These are phyloP conservation scores for Falco naumanni DNA, from an alignment of 2,797 vertebrate species.

Conservation along the genomic window DNA sequence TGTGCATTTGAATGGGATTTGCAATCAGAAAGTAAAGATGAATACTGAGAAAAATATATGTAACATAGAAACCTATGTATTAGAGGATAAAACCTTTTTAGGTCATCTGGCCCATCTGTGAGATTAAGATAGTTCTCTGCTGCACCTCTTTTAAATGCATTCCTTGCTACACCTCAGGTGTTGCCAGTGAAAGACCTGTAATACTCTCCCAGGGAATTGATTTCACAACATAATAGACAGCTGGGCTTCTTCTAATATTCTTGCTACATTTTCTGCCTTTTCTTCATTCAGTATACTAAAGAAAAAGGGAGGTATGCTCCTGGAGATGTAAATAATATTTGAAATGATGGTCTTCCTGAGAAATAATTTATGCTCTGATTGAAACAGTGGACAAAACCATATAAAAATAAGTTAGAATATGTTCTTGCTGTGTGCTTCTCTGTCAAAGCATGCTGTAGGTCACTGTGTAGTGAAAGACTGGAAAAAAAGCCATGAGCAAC, in stretches of 20 bases:
- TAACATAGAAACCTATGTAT: neutral
- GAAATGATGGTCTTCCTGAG: neutral
- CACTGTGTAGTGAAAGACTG: neutral
- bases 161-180: neutral
- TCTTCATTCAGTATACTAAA: neutral
- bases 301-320: neutral
- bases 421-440: neutral
- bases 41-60: neutral
- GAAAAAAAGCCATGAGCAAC: neutral
- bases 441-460: neutral
- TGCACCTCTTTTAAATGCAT: neutral
- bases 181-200: neutral
- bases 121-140: neutral
- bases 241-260: neutral
- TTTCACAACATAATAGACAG: neutral
- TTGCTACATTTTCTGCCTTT: neutral
- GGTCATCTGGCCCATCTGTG: neutral
- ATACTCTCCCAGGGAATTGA: neutral
- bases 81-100: neutral
- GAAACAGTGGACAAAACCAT: neutral
- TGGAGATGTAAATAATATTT: neutral
- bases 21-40: neutral
- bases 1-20: conserved; percentile 16
- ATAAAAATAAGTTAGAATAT: neutral
- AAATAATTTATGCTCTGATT: neutral